Evolutionary conservation across 2,797 vertebrate species (phyloP), one percentile per base, ranked within the genome.

Genomic region (Anolis apletophallus): DNA sequence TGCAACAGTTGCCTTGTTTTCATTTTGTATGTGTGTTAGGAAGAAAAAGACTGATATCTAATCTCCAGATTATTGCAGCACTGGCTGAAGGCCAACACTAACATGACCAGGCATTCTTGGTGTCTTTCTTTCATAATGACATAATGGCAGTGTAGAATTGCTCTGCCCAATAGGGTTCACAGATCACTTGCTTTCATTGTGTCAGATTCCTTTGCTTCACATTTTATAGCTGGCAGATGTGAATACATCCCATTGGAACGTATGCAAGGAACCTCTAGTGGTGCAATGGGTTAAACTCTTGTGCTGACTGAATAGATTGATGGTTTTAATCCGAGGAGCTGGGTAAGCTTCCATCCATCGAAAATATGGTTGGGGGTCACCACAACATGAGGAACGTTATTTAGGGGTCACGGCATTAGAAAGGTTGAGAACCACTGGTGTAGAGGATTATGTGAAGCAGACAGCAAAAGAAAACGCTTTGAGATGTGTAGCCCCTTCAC

Each of bases 1-100:
- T 52, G 40, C 90, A 90, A 87, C 50, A 89, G 87, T 95, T 90
- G 81, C 89, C 89, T 94, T 86, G 50, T 55, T 76, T 87, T 54
- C 13, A 32, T 78, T 82, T 59, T 26, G 32, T 36, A 81, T 7
- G 8, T 55, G 11, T n/a, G 9, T 3, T 11, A 10, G 8, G 34
- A 59, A 72, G 57, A 67, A 46, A 13, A 17, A n/a, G 21, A 36
- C 52, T 34, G 17, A 52, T 29, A 46, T 36, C 81, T 52, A 29
- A 29, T 23, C 46, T 29, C 36, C 54, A 50, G 5, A 32, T 36
- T 72, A 13, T 36, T 61, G 61, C 11, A 72, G 54, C 46, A 36
- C 34, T 54, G 23, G 50, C 32, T 74, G 21, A 59, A 40, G 40
- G 57, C n/a, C 52, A 26, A 55, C n/a, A 54, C 46, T 52, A 52